Evolutionary conservation across 2,113 vertebrate species (phyloP).

Genomic region (Chloropsis cyanopogon): DNA sequence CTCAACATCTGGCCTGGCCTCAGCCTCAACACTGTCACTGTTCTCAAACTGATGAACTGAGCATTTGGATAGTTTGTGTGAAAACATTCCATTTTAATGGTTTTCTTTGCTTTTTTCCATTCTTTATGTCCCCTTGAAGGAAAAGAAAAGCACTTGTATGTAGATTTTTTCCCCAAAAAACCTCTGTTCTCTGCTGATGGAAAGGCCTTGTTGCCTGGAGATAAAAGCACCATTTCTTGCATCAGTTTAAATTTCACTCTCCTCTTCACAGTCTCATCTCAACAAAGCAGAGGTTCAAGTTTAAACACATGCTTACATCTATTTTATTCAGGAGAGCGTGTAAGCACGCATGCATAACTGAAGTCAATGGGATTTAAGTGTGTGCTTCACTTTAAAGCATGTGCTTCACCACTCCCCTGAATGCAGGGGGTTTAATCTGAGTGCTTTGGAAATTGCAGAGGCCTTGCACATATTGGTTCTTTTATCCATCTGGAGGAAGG

Average conservation of each 20-base stretch:
- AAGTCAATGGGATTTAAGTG: conserved; percentile 54
- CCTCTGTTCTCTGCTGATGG: background rate
- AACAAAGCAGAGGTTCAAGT: conserved; percentile 58
- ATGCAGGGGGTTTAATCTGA: conserved; percentile 6
- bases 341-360: conserved; percentile 22
- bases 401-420: conserved; percentile 35
- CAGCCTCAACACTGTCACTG: background rate
- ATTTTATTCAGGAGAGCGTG: conserved; percentile 30
- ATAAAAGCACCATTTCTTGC: conserved; percentile 21
- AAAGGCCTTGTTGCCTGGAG: conserved; percentile 29
- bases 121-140: background rate
- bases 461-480: conserved; percentile 17
- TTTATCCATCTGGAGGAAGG: conserved; percentile 32
- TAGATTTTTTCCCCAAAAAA: background rate
- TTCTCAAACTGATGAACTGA: background rate
- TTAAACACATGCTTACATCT: conserved; percentile 53
- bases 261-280: conserved; percentile 45
- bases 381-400: conserved; percentile 55
- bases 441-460: conserved; percentile 39
- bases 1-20: conserved; percentile 10
- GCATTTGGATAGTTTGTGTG: background rate
- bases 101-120: background rate
- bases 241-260: conserved; percentile 45
- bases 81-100: background rate
- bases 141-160: background rate